Conservation (phyloP, 2,888 invertebrate genomes). For the Eupsilia transversa region DNA sequence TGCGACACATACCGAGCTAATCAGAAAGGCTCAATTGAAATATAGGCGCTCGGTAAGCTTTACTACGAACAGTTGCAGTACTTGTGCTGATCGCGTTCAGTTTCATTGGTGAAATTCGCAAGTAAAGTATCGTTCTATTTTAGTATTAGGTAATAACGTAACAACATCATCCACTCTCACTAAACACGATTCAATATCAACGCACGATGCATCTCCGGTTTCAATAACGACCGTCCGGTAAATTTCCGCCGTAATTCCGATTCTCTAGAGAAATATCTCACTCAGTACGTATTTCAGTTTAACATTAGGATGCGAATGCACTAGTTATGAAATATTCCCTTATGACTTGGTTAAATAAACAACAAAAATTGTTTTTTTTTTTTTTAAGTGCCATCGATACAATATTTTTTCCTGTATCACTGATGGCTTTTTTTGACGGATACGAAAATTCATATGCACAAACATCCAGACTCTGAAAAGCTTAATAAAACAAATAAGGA, state of each 20-base stretch:
- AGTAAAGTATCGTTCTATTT: neutral
- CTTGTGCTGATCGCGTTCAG: no score
- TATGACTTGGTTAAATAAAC: neutral
- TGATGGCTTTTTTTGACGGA: slow-evolving; percentile 1
- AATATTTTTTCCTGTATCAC: neutral
- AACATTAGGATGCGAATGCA: slow-evolving; percentile 1
- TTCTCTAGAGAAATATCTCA: slow-evolving; percentile 54
- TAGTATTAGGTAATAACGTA: neutral
- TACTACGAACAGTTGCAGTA: no score
- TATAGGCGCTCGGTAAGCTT: no score
- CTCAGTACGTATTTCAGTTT: slow-evolving; percentile 39
- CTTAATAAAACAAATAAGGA: slow-evolving; percentile 9
- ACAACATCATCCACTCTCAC: slow-evolving; percentile 18
- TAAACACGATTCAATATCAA: slow-evolving; percentile 14
- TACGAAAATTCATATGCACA: neutral
- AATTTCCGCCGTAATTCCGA: slow-evolving; percentile 47
- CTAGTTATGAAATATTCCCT: neutral
- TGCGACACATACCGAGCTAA: no score
- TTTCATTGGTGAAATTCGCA: no score
- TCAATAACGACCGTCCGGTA: slow-evolving; percentile 49
- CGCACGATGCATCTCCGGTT: slow-evolving; percentile 50
- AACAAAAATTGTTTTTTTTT: no score
- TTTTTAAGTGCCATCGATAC: no score
- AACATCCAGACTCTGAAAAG: neutral
- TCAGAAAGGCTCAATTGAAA: no score